Evolutionary conservation across 2,797 vertebrate species (phyloP), one percentile per base, ranked within the genome.

Genomic region (Mastacembelus armatus): DNA sequence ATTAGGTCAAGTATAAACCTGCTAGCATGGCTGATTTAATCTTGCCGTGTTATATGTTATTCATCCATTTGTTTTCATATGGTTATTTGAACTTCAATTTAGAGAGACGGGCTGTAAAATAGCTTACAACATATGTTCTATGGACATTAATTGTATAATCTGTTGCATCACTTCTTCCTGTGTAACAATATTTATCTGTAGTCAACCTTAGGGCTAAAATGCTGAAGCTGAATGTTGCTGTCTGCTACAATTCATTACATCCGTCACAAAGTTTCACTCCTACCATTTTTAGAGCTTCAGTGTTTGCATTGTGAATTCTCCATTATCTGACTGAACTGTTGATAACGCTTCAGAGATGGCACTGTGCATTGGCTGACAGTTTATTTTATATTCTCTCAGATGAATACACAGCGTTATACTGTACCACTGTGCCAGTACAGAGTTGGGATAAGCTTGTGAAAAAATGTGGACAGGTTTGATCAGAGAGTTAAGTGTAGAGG

Each of bases 401-500:
- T 77, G 32, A 68, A 72, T 10, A 35, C 47, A 22, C 56, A 57
- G 58, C 36, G 36, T 42, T 19, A 43, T 12, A 49, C 54, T 22
- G 38, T 45, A 35, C 40, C 32, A 14, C 55, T 15, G 27, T 29
- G 49, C 39, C 43, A 56, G 33, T 26, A 35, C 11, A 42, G 67
- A 59, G 55, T 56, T 19, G 52, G 47, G 39, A 48, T 59, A 55
- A 76, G 76, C 64, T 72, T 79, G 61, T 83, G 60, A 75, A 80
- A 85, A 69, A 69, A 70, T 40, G 60, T 47, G 71, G 60, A 77
- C 50, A 72, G 57, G 73, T 80, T 85, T 83, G 77, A 70, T 74
- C 71, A 65, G 66, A 69, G 73, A 67, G 75, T 84, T 83, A 78
- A 72, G 75, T 69, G 71, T 49, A 69, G 68, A 78, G 75, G 64